Evolutionary conservation across 2,888 invertebrate genomes (phyloP), one percentile per base, ranked within the genome.

Genomic region (Tinea pellionella): DNA sequence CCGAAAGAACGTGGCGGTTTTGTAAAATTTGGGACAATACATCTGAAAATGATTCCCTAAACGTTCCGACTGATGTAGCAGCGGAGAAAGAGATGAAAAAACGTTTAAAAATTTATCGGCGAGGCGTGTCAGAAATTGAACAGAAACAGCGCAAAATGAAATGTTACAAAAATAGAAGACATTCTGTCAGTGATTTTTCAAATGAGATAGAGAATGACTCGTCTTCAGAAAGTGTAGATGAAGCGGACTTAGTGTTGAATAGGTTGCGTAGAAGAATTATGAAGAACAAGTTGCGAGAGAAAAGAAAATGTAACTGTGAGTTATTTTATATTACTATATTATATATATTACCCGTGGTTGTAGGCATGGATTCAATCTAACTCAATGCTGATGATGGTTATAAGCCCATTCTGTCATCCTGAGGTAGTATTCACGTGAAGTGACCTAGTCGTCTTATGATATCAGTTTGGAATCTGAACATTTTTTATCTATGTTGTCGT

Each of bases 171-270:
- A 75, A 72, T 65, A 74, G 85, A 66, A 75, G 86, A 67, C 78
- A 80, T 70, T 85, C 87, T 57, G 71, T 80, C 64, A 74, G 75
- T 71, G 79, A 73, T 63, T 69, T 70, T 65, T 68, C 73, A 67
- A 69, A 69, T 63, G 66, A 74, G 62, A 69, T 65, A 65, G 11
- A 13, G 12, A 15, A 53, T 19, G 80, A 81, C 69, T 87, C 88
- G 63, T 88, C 88, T 47, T 88, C 88, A 29, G 88, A 88, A 69
- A 88, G 88, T 71, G 76, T 88, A 61, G 88, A 88, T 65, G 88
- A 88, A 69, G 88, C 88, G 61, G 88, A 88, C 72, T 71, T 83
- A 62, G 80, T 88, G 68, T 80, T 88, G 64, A 82, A 76, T 73
- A 78, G 88, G 55, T 71, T 88, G 65, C 82, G 83, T 73, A 79